Percentiles rank a stretch among this genome's conserved stretches.
phyloP scores from a whole-genome alignment of 2,888 invertebrate genomes.

The Heliconius hortense region DNA sequence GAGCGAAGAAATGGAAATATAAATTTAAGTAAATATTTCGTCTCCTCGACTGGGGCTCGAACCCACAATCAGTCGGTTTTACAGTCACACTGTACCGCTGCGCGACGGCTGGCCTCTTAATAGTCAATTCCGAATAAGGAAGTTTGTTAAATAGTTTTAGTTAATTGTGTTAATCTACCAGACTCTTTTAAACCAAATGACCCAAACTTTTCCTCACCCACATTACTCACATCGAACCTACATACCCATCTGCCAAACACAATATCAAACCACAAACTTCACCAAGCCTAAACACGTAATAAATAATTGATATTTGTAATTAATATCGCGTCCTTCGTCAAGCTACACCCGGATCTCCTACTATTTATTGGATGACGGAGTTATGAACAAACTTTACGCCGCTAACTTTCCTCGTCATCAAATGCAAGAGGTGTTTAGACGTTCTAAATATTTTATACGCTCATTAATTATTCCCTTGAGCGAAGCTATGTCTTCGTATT shows the following conservation, averaged over 20 bases:
- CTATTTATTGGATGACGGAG: conserved; percentile 32
- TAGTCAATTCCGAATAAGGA: no score
- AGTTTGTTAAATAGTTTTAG: no score
- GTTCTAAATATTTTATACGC: conserved; percentile 62
- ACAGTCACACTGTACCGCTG: no score
- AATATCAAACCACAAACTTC: not conserved
- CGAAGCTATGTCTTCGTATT: conserved; percentile 59
- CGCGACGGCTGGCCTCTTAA: no score
- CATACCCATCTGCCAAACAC: not conserved
- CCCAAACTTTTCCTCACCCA: not conserved
- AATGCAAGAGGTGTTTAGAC: conserved; percentile 58
- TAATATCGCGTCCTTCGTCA: conserved; percentile 18
- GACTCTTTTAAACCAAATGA: no score
- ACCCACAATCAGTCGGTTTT: no score
- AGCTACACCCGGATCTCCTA: conserved; percentile 1
- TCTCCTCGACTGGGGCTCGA: no score
- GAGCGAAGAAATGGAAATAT: no score
- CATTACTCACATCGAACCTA: not conserved
- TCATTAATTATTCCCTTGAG: conserved; percentile 65
- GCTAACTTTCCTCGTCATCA: conserved; percentile 55
- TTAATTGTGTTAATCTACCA: no score
- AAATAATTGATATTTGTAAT: conserved; percentile 5
- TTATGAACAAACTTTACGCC: conserved; percentile 43
- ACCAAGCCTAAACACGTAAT: not conserved
- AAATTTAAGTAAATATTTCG: no score